phyloP scores from a whole-genome alignment of 30 jellyfish, hydroid and myxozoan genomes.

The Mastigias papua region DNA sequence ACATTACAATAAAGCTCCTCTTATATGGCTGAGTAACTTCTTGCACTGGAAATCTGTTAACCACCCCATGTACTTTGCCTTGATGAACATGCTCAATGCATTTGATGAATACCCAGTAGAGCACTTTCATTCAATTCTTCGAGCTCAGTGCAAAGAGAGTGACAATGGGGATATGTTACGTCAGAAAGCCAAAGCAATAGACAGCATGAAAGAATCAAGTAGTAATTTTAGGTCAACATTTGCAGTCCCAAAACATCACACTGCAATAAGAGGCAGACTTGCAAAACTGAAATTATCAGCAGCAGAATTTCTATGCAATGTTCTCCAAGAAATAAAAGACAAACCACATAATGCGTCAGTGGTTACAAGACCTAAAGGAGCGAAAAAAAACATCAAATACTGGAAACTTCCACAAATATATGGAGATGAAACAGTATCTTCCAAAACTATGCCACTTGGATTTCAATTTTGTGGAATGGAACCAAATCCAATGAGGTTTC shows the following conservation, averaged over 20 bases:
- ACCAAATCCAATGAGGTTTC: slow-evolving; percentile 13
- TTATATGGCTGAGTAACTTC: slow-evolving; percentile 16
- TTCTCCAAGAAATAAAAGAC: background rate
- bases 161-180: slow-evolving; percentile 7
- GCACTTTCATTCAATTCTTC: background rate
- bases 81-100: slow-evolving; percentile 2
- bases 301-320: background rate
- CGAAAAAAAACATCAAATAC: slow-evolving; percentile 1
- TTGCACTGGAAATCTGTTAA: no score
- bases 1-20: slow-evolving; percentile 32
- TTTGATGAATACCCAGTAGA: slow-evolving; percentile 34
- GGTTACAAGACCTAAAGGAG: background rate
- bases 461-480: slow-evolving; percentile 10
- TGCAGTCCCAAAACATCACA: background rate
- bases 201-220: slow-evolving; percentile 7
- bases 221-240: background rate
- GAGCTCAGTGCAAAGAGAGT: background rate
- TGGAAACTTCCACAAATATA: slow-evolving; percentile 37
- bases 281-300: background rate
- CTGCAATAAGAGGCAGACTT: background rate
- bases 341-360: background rate
- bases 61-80: background rate
- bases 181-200: slow-evolving; percentile 15
- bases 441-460: slow-evolving; percentile 16
- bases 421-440: slow-evolving; percentile 23